A percentile compares a stretch with the other conserved stretches of the same genome.
These are phyloP conservation scores for Hyles euphorbiae DNA, from an alignment of 1,140 invertebrate species.

Conservation along the genomic window DNA sequence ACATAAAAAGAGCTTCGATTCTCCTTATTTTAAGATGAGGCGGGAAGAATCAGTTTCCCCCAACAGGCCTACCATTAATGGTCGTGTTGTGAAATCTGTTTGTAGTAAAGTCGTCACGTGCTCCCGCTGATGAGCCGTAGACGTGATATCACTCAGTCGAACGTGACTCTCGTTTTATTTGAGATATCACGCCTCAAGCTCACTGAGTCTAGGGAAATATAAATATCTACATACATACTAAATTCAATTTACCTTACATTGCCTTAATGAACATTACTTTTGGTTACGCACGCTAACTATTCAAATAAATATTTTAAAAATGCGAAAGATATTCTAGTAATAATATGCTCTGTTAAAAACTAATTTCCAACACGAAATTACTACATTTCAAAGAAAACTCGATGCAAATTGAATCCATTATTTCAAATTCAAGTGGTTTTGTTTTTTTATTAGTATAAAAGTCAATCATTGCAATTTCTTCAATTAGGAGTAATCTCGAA, in stretches of 20 bases:
- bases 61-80: constrained; percentile 32
- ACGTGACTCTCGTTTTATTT: constrained; percentile 65
- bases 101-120: constrained; percentile 67
- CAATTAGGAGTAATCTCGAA: constrained; percentile 52
- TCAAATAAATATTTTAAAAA: no score
- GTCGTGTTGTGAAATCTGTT: constrained; percentile 64
- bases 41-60: neutral
- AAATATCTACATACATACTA: constrained; percentile 1
- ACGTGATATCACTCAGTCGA: constrained; percentile 67
- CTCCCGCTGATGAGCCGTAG: constrained; percentile 62
- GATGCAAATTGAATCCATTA: no score
- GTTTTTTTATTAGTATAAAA: constrained; percentile 1
- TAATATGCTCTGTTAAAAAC: no score
- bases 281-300: no score
- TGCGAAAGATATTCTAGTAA: no score
- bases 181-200: constrained; percentile 50
- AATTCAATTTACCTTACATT: no score
- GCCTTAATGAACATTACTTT: no score
- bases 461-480: constrained; percentile 22
- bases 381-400: no score
- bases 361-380: no score
- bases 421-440: neutral
- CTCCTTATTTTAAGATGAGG: constrained; percentile 1
- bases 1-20: constrained; percentile 29
- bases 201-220: constrained; percentile 12